Evolutionary conservation across 2,113 vertebrate species (phyloP).

Genomic region (Charina bottae): DNA sequence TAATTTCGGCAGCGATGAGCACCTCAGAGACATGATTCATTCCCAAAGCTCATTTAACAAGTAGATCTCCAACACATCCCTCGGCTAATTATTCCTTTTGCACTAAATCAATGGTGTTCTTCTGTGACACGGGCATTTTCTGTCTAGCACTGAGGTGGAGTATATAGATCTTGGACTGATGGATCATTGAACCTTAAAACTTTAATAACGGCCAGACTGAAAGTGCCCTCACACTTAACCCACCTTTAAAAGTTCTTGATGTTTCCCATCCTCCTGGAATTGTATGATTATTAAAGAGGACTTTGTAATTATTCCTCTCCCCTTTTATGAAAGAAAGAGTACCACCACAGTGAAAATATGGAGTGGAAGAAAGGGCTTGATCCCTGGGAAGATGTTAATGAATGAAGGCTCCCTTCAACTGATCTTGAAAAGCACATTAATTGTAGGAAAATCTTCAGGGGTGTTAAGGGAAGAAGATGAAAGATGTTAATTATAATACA

Average conservation of each 20-base stretch:
- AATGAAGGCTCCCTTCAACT: conserved; percentile 64
- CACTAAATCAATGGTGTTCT: conserved; percentile 9
- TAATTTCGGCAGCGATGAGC: not conserved
- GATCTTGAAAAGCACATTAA: conserved; percentile 68
- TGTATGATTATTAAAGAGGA: conserved; percentile 44
- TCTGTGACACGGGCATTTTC: conserved; percentile 2
- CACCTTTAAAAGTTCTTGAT: conserved; percentile 40
- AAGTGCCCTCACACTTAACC: conserved; percentile 39
- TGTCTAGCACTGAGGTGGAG: not conserved
- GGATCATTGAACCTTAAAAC: conserved; percentile 35
- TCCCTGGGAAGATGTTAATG: conserved; percentile 61
- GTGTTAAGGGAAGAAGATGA: not conserved
- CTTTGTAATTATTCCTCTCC: conserved; percentile 39
- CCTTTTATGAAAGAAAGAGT: not conserved
- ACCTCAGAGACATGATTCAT: not conserved
- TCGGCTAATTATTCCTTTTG: conserved; percentile 2
- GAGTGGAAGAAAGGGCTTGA: conserved; percentile 52
- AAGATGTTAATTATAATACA: conserved; percentile 54
- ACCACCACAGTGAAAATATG: conserved; percentile 21
- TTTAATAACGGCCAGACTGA: conserved; percentile 40
- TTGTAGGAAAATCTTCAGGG: conserved; percentile 21
- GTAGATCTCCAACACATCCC: not conserved
- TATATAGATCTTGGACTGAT: conserved; percentile 29
- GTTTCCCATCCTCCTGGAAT: conserved; percentile 49
- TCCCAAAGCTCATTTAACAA: not conserved